Percentiles rank a stretch among this genome's conserved stretches.
phyloP scores from a whole-genome alignment of 2,888 invertebrate species.

The Andrena dorsata region DNA sequence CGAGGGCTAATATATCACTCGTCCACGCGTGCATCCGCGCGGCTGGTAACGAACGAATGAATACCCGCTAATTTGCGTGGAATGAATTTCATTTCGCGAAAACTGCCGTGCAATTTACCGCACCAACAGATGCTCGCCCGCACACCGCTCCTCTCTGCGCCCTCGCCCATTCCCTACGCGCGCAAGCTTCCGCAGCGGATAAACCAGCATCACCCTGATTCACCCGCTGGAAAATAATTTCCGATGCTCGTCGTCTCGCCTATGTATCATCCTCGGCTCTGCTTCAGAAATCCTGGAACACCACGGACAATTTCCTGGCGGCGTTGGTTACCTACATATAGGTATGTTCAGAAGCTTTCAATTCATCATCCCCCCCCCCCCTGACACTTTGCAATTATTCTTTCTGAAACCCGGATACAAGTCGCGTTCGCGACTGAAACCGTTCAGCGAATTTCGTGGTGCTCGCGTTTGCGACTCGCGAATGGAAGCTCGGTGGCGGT shows the following conservation, averaged over 20 bases:
- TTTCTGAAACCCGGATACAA: too few species aligned
- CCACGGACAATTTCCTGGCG: neutral
- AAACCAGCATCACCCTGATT: slow-evolving; percentile 1
- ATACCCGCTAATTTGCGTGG: slow-evolving; percentile 68
- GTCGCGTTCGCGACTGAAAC: too few species aligned
- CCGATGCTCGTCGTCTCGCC: neutral
- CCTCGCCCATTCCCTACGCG: neutral
- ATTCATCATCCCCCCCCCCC: too few species aligned
- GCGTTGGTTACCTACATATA: too few species aligned
- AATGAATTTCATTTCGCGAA: slow-evolving; percentile 69
- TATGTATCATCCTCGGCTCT: neutral
- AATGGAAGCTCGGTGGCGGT: neutral
- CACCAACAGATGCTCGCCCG: slow-evolving; percentile 35
- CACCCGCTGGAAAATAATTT: slow-evolving; percentile 5
- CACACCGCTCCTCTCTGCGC: neutral
- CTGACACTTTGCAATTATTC: too few species aligned
- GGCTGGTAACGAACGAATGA: slow-evolving; percentile 52
- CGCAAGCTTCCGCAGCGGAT: slow-evolving; percentile 14
- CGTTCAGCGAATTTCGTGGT: too few species aligned
- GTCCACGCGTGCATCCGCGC: slow-evolving; percentile 35
- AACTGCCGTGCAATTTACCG: slow-evolving; percentile 56
- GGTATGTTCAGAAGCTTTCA: too few species aligned
- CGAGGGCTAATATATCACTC: slow-evolving; percentile 39
- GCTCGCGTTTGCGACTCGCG: too few species aligned
- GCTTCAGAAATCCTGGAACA: neutral